Evolutionary conservation across 2,888 invertebrate genomes (phyloP), one percentile per base, ranked within the genome.

Genomic region (Xestia xanthographa): DNA sequence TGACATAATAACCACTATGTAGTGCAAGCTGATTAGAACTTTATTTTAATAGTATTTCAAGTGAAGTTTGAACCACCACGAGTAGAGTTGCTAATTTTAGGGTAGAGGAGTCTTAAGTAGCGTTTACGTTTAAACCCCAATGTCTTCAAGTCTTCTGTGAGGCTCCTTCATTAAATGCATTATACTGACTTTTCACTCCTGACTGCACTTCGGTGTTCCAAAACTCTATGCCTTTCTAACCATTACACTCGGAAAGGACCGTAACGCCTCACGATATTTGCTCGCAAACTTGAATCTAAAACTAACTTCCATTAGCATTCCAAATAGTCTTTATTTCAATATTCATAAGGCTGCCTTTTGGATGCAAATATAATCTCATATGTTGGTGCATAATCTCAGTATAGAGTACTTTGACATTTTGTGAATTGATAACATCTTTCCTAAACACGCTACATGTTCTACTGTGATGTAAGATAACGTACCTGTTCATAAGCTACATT

Each of bases 341-440:
- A 66, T 17, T 45, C 20, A 73, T 87, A 85, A 75, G 72, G 79
- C 26, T 62, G 63, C 77, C 69, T 83, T 79, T 84, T 70, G 66
- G 63, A 63, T 67, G 66, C 69, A 63, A 79, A 67, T 77, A 53
- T 22, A 60, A 65, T 63, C 45, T 48, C 58, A 66, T 56, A 63
- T 60, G 69, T 65, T 76, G 50, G 73, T 76, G 66, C 45, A 79
- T 74, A 72, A 77, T 79, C 76, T 77, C 67, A 81, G 77, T 84
- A 88, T 79, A 75, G 84, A 86, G 87, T 85, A 86, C 88, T 88
- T 89, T 90, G 89, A 88, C 87, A 89, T 89, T 87, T 88, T 84
- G 84, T 80, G 82, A 86, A 87, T 83, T 85, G 89, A 89, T 88
- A 87, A 87, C 71, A 87, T 85, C 83, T 84, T 81, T 82, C 83